These are phyloP conservation scores for Exocentrus adspersus DNA, from an alignment of 2,888 invertebrate species.

Conservation along the genomic window DNA sequence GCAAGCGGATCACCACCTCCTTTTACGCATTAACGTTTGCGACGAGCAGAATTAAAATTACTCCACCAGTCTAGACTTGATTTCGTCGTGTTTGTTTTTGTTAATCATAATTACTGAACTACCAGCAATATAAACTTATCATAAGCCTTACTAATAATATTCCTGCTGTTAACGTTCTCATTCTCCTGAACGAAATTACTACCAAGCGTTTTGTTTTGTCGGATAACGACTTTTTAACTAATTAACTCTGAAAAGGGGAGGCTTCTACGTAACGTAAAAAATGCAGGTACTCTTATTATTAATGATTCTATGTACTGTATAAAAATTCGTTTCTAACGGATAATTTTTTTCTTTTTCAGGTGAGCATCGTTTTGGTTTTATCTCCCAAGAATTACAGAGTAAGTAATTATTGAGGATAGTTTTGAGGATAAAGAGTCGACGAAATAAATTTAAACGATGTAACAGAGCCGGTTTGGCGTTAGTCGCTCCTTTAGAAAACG, in stretches of 20 bases:
- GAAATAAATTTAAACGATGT: constrained; percentile 3
- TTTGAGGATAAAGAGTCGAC: neutral
- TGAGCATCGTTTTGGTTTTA: neutral
- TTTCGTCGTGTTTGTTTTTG: constrained; percentile 21
- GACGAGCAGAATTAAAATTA: constrained; percentile 22
- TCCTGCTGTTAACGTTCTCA: no score
- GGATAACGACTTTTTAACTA: no score
- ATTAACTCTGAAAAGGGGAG: no score
- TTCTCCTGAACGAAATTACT: no score
- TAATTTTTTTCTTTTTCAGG: constrained; percentile 8
- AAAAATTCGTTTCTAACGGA: no score
- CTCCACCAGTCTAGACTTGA: constrained; percentile 6
- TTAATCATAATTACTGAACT: neutral
- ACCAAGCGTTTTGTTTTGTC: no score
- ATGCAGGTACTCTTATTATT: no score
- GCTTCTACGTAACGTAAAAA: no score
- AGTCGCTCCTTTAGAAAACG: neutral
- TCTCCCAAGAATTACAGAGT: neutral
- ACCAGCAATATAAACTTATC: no score
- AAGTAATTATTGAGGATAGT: neutral
- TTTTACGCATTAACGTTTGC: constrained; percentile 24
- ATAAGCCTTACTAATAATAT: no score
- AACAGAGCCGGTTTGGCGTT: neutral
- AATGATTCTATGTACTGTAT: no score
- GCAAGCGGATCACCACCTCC: constrained; percentile 24